These are phyloP conservation scores for Leucophora obtusa DNA, from an alignment of 2,888 invertebrate genomes.

Conservation along the genomic window DNA sequence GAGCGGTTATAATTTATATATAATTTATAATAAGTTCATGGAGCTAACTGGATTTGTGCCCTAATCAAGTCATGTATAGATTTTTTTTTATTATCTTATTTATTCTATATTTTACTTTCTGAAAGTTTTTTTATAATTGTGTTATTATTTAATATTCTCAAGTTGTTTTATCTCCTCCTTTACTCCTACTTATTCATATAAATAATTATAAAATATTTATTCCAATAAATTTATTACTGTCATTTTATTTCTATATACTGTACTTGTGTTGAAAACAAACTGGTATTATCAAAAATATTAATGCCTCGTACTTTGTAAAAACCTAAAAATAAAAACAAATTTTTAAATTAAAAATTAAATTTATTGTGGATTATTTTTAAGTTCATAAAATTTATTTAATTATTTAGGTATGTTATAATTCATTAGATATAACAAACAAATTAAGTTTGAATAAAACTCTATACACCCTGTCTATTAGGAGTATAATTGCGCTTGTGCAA, in stretches of 20 bases:
- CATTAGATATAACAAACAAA: no score
- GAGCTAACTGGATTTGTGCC: background rate
- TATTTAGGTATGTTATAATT: no score
- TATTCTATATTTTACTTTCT: background rate
- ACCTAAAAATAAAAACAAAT: constrained; percentile 68
- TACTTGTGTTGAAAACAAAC: constrained; percentile 73
- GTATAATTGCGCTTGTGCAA: no score
- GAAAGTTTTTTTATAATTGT: background rate
- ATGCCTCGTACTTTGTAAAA: constrained; percentile 75
- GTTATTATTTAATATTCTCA: constrained; percentile 1
- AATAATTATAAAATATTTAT: background rate
- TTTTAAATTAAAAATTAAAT: no score
- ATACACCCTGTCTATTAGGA: no score
- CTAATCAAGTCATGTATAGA: background rate
- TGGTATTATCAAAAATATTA: constrained; percentile 73
- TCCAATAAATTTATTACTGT: background rate
- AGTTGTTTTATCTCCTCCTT: background rate
- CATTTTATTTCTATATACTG: constrained; percentile 68
- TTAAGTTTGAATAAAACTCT: no score
- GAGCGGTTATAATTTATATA: no score
- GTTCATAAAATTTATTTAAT: no score
- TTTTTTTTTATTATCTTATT: background rate
- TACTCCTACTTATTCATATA: background rate
- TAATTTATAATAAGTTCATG: no score
- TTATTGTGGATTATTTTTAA: no score